Conservation (phyloP, 2,797 vertebrate genomes). For the Xyrichtys novacula region DNA sequence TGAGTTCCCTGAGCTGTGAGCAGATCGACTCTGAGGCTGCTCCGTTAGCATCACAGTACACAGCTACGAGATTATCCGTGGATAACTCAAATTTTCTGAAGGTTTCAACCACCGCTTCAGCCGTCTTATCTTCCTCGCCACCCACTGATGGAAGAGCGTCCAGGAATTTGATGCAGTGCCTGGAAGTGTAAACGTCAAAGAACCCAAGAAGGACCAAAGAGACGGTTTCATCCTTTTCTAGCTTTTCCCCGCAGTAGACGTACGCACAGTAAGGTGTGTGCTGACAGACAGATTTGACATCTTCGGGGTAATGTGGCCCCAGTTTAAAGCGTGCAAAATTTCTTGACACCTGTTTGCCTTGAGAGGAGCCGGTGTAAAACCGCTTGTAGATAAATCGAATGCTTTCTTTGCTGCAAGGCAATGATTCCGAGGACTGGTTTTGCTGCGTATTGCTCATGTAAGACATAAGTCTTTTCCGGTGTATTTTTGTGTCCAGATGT, state of each 20-base stretch:
- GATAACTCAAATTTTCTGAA: slow-evolving; percentile 78
- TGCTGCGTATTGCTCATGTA: fast-evolving
- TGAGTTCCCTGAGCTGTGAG: slow-evolving; percentile 77
- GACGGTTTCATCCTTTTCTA: slow-evolving; percentile 46
- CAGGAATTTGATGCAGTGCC: slow-evolving; percentile 75
- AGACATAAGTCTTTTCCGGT: slow-evolving; percentile 40
- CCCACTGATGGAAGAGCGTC: slow-evolving; percentile 72
- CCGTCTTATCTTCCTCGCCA: slow-evolving; percentile 37
- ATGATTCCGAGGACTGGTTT: not conserved
- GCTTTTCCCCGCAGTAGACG: slow-evolving; percentile 71
- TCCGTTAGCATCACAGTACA: slow-evolving; percentile 62
- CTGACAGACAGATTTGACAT: slow-evolving; percentile 71
- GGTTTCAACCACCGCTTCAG: slow-evolving; percentile 55
- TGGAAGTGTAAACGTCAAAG: slow-evolving; percentile 72
- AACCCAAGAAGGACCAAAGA: slow-evolving; percentile 81
- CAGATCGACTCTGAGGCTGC: slow-evolving; percentile 64
- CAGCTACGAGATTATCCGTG: slow-evolving; percentile 71
- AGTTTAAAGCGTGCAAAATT: slow-evolving; percentile 66
- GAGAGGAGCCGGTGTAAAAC: slow-evolving; percentile 43
- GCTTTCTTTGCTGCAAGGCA: slow-evolving; percentile 66
- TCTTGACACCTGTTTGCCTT: slow-evolving; percentile 37
- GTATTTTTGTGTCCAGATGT: slow-evolving; percentile 71
- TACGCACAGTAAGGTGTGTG: slow-evolving; percentile 83
- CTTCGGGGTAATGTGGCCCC: slow-evolving; percentile 71
- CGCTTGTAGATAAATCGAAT: slow-evolving; percentile 75